A percentile compares a stretch with the other conserved stretches of the same genome.
These are phyloP conservation scores for Chloroclystis v-ata DNA, from an alignment of 2,888 invertebrate genomes.

Conservation along the genomic window DNA sequence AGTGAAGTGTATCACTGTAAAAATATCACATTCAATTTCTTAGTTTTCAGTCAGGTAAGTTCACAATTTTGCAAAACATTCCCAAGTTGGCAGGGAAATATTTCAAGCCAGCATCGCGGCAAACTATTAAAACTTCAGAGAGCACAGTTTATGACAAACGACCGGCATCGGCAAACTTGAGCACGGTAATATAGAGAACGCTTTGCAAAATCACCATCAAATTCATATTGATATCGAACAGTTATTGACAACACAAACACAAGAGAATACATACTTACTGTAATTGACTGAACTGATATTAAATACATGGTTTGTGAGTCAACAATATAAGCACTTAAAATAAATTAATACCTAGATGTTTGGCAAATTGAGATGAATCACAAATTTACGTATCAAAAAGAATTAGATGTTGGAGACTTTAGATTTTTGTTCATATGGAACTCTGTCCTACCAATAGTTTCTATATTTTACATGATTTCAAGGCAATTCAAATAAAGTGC, in stretches of 20 bases:
- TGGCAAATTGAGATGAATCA: no score
- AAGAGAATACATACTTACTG: neutral
- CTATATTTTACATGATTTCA: no score
- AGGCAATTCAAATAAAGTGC: conserved; percentile 7
- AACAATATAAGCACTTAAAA: no score
- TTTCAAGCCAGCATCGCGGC: conserved; percentile 13
- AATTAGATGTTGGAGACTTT: no score
- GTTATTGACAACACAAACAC: conserved; percentile 4
- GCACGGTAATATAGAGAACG: conserved; percentile 14
- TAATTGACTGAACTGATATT: no score
- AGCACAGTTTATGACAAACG: conserved; percentile 19
- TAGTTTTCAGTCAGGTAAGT: neutral
- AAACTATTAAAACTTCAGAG: conserved; percentile 21
- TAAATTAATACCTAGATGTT: no score
- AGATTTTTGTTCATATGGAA: no score
- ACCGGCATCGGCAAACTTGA: conserved; percentile 7
- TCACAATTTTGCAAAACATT: conserved; percentile 1
- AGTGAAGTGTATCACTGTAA: no score
- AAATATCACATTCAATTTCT: no score
- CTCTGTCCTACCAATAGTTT: no score
- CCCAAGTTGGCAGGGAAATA: conserved; percentile 20
- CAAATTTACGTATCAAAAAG: no score
- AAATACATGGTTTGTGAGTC: no score
- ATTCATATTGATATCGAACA: conserved; percentile 9
- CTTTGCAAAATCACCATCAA: conserved; percentile 14